These are phyloP conservation scores for Tauraco hartlaubi DNA, from an alignment of 2,797 vertebrate genomes.

Conservation along the genomic window DNA sequence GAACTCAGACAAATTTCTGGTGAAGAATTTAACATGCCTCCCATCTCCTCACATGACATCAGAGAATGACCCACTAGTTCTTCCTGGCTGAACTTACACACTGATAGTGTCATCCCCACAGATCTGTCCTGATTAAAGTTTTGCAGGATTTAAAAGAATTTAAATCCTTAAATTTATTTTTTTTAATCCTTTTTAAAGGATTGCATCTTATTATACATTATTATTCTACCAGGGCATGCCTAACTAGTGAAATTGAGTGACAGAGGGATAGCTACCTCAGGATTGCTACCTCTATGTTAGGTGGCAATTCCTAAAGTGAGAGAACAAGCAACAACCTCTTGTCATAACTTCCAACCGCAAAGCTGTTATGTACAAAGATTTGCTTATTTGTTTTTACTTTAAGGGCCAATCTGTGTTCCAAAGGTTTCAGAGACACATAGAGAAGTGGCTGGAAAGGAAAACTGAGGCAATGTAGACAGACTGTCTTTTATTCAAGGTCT, in stretches of 20 bases:
- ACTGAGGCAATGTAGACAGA: background rate
- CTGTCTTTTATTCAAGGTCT: background rate
- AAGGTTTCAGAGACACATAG: background rate
- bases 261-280: background rate
- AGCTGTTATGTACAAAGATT: fast-evolving
- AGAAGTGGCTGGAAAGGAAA: background rate
- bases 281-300: background rate
- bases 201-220: no score
- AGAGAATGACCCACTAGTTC: background rate
- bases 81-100: background rate
- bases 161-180: no score
- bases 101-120: no score
- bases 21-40: background rate
- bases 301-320: background rate
- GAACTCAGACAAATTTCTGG: background rate
- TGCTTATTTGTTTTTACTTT: background rate
- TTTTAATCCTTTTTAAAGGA: background rate
- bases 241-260: background rate
- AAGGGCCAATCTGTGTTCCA: background rate
- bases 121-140: background rate
- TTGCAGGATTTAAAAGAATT: no score
- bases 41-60: background rate
- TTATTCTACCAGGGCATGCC: background rate
- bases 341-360: background rate
- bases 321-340: background rate